phyloP scores from a whole-genome alignment of 2,113 vertebrate genomes.

The Ctenodactylus gundi region DNA sequence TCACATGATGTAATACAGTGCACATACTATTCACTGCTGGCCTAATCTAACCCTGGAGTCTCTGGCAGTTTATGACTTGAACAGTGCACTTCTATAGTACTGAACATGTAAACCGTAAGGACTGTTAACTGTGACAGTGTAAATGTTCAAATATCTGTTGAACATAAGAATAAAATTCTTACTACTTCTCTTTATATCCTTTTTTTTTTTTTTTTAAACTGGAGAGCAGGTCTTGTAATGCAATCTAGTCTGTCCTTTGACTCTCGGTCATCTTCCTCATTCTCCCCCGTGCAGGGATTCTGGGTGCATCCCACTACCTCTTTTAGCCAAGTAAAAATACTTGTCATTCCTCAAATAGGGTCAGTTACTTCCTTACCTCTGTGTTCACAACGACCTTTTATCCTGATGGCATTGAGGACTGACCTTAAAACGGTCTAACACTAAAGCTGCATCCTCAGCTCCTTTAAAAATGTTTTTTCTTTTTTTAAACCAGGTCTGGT shows the following conservation, averaged over 20 bases:
- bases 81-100: not conserved
- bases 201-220: not conserved
- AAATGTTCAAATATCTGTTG: not conserved
- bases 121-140: not conserved
- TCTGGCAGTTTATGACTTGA: not conserved
- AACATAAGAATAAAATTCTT: slow-evolving; percentile 16
- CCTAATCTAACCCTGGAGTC: not conserved
- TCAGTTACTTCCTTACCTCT: not conserved
- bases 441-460: not conserved
- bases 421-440: no score
- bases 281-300: not conserved
- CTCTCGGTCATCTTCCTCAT: not conserved
- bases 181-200: not conserved
- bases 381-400: no score
- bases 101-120: not conserved
- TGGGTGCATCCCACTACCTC: not conserved
- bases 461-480: no score
- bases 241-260: not conserved
- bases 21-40: not conserved
- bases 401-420: no score
- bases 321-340: slow-evolving; percentile 16
- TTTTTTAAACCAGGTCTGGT: no score
- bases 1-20: not conserved
- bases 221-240: not conserved
- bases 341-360: not conserved